Conservation (phyloP, 2,888 invertebrate species). For the Drosophila kanekoi region DNA sequence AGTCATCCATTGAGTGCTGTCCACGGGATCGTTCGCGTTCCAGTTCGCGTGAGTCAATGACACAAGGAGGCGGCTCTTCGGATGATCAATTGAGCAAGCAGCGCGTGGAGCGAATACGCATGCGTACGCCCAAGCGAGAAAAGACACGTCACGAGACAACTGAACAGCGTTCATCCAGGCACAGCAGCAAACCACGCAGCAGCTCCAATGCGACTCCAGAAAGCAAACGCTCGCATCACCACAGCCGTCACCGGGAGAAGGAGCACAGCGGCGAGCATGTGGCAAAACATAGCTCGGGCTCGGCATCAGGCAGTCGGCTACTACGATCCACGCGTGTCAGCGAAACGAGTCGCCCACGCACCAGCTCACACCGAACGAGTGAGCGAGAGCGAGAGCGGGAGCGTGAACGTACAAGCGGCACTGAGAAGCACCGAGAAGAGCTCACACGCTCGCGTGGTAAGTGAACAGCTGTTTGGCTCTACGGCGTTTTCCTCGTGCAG, state of each 20-base stretch:
- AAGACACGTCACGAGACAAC: slow-evolving; percentile 58
- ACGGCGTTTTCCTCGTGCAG: neutral
- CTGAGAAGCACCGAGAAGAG: slow-evolving; percentile 50
- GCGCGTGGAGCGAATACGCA: slow-evolving; percentile 71
- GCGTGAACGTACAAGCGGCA: slow-evolving; percentile 17
- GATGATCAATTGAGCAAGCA: slow-evolving; percentile 71
- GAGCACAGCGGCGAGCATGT: slow-evolving; percentile 45
- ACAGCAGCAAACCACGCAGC: slow-evolving; percentile 52
- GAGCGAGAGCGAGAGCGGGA: slow-evolving; percentile 57
- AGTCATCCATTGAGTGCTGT: slow-evolving; percentile 82
- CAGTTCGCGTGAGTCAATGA: slow-evolving; percentile 79
- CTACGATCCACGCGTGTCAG: slow-evolving; percentile 62
- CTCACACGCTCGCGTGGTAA: slow-evolving; percentile 60
- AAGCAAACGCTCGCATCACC: slow-evolving; percentile 68
- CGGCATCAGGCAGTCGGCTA: slow-evolving; percentile 46
- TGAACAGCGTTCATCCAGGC: slow-evolving; percentile 45
- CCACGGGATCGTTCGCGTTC: slow-evolving; percentile 82
- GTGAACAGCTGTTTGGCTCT: slow-evolving; percentile 22
- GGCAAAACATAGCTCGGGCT: slow-evolving; percentile 43
- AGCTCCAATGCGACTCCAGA: slow-evolving; percentile 39
- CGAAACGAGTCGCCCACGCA: slow-evolving; percentile 64
- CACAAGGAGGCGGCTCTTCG: slow-evolving; percentile 75
- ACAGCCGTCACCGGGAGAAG: slow-evolving; percentile 70
- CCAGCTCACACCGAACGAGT: slow-evolving; percentile 51
- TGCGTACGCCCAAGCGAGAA: slow-evolving; percentile 75